These are phyloP conservation scores for Agrilus planipennis DNA, from an alignment of 1,140 invertebrate genomes.

Conservation along the genomic window DNA sequence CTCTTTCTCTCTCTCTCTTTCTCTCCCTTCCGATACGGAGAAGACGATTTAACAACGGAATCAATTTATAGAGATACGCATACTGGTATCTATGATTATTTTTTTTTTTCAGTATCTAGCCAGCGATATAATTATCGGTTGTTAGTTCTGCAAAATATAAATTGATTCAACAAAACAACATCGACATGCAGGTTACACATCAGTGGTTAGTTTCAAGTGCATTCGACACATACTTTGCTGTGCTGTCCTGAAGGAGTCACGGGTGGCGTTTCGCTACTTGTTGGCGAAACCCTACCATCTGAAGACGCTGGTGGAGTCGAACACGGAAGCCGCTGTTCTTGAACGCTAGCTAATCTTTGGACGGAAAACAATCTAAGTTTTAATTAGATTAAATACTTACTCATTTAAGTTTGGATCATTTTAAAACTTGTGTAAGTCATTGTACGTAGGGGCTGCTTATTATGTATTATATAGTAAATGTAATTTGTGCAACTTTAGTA, in stretches of 20 bases:
- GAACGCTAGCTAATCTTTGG: slow-evolving; percentile 79
- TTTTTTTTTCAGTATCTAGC: no score
- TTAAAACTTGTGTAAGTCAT: slow-evolving; percentile 7
- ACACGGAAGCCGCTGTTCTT: slow-evolving; percentile 77
- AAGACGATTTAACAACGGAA: no score
- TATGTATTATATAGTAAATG: no score
- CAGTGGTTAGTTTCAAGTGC: slow-evolving; percentile 4
- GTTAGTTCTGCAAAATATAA: slow-evolving; percentile 11
- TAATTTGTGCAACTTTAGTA: no score
- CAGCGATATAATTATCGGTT: neutral
- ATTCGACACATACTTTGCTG: slow-evolving; percentile 45
- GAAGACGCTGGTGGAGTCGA: slow-evolving; percentile 38
- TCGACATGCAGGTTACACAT: slow-evolving; percentile 20
- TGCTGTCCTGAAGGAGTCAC: slow-evolving; percentile 49
- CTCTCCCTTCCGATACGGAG: no score
- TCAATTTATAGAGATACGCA: no score
- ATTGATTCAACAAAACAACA: slow-evolving; percentile 16
- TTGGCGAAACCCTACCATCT: slow-evolving; percentile 57
- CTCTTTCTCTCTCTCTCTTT: no score
- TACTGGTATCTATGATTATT: no score
- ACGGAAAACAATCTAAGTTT: no score
- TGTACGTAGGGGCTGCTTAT: no score
- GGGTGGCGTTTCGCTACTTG: slow-evolving; percentile 43
- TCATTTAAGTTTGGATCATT: no score
- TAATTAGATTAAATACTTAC: no score